Conservation (phyloP, 1,140 invertebrate species). For the Micrasema longulum region DNA sequence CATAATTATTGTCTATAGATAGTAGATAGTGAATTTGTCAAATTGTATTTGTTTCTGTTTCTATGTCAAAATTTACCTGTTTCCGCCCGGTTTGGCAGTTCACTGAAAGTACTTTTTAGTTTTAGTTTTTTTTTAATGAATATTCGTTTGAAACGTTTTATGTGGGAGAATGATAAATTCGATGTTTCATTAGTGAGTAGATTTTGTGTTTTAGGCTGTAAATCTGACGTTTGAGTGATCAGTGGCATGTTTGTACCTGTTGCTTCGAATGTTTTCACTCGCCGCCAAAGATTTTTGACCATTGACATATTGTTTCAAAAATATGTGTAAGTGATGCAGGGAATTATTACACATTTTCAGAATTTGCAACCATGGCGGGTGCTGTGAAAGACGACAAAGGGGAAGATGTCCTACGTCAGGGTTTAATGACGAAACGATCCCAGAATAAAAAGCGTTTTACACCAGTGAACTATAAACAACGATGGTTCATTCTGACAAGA, state of each 20-base stretch:
- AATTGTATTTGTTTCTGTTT: conserved; percentile 39
- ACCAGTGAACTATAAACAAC: conserved; percentile 85
- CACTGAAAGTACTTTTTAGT: conserved; percentile 6
- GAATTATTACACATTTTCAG: too few relatives aligned
- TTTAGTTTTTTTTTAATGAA: conserved; percentile 15
- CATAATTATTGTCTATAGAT: conserved; percentile 39
- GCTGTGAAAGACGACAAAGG: conserved; percentile 64
- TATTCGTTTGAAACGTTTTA: conserved; percentile 5
- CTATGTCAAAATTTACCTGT: conserved; percentile 44
- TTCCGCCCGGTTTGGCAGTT: conserved; percentile 47
- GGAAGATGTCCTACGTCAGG: conserved; percentile 70
- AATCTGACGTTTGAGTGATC: background rate
- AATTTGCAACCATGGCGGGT: conserved; percentile 56
- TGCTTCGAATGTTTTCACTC: conserved; percentile 25
- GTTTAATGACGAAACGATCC: conserved; percentile 87
- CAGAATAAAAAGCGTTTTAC: conserved; percentile 90
- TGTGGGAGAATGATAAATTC: conserved; percentile 6
- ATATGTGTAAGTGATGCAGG: background rate
- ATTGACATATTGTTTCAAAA: conserved; percentile 26
- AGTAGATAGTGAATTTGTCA: conserved; percentile 18
- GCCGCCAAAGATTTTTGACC: conserved; percentile 8
- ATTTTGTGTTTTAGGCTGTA: background rate
- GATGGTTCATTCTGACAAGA: conserved; percentile 85
- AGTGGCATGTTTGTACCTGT: conserved; percentile 35
- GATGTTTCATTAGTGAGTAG: conserved; percentile 28